Evolutionary conservation across 92 coral and sea anemone species (phyloP), one percentile per base, ranked within the genome.

Genomic region (Epizoanthus scotinus): DNA sequence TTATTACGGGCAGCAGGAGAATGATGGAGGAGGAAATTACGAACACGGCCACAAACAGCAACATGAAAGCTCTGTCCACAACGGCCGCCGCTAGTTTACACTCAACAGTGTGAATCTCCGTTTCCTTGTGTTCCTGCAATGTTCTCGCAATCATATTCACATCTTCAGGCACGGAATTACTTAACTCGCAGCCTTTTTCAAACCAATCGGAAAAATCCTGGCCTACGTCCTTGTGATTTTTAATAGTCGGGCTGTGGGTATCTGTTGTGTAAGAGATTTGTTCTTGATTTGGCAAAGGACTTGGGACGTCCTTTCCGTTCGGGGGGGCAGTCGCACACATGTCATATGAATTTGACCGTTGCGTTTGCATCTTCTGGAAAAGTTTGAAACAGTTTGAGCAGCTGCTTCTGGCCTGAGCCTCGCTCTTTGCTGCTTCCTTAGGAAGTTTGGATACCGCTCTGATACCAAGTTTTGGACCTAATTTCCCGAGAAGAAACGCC

Each of bases 1-100:
- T 86, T 12, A 83, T 70, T 27, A 62, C 79, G 8, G 97, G 97
- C 17, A 90, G 63, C 58, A 83, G 20, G 2, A 92, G 88, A 40
- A 92, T 87, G 28, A 83, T 19, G 2, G 79, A 6, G 12, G 97
- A 87, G 3, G 97, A 90, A 52, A 85, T 14, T 3, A 79, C 40
- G 81, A 92, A 92, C 26, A 92, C 90, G 24, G 64, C 19, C 14
- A 87, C 67, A 84, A 92, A 92, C 60, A 92, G 29, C 49, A 83
- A 18, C 97, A 92, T 90, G 83, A 92, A 92, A 8, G 91, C 87
- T 67, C 94, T 84, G 78, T 92, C 97, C 15, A 90, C 91, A 57
- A 92, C 90, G 53, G 97, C 92, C 0, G 97, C 94, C 0, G 97
- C 97, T 15, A 90, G 70, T 21, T 93, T 83, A 38, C 94, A 82